phyloP scores from a whole-genome alignment of 2,113 vertebrate species.

The Cettia cetti region DNA sequence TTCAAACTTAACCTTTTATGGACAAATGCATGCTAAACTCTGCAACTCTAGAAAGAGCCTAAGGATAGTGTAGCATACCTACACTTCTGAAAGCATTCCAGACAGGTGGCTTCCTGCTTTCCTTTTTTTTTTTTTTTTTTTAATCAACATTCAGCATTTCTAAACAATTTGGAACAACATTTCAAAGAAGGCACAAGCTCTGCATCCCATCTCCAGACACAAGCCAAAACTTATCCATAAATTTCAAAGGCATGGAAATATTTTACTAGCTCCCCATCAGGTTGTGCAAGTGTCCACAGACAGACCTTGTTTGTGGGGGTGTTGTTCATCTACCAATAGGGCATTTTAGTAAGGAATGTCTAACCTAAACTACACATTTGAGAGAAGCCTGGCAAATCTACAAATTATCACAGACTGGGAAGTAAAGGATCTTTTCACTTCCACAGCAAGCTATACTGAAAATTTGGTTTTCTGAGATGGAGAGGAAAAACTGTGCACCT shows the following conservation, averaged over 20 bases:
- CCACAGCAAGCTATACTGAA: background rate
- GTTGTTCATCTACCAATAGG: background rate
- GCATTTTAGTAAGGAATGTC: background rate
- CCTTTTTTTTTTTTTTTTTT: background rate
- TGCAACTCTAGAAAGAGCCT: background rate
- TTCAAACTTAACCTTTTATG: background rate
- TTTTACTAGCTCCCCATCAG: background rate
- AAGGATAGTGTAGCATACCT: background rate
- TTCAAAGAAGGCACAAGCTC: background rate
- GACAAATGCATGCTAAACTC: background rate
- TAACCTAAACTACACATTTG: background rate
- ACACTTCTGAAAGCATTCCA: background rate
- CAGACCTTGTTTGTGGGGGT: background rate
- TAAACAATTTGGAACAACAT: background rate
- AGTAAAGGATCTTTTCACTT: background rate
- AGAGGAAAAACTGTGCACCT: background rate
- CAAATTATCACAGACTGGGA: background rate
- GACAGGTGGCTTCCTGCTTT: background rate
- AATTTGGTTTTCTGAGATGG: background rate
- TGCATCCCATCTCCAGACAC: background rate
- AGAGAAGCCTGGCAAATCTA: background rate
- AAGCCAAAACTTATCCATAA: constrained; percentile 39
- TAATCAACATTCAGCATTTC: background rate
- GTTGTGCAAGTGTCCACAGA: background rate
- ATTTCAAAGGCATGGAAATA: constrained; percentile 54